A percentile compares a stretch with the other conserved stretches of the same genome.
phyloP scores from a whole-genome alignment of 2,888 invertebrate genomes.

The Lasioglossum figueresi region DNA sequence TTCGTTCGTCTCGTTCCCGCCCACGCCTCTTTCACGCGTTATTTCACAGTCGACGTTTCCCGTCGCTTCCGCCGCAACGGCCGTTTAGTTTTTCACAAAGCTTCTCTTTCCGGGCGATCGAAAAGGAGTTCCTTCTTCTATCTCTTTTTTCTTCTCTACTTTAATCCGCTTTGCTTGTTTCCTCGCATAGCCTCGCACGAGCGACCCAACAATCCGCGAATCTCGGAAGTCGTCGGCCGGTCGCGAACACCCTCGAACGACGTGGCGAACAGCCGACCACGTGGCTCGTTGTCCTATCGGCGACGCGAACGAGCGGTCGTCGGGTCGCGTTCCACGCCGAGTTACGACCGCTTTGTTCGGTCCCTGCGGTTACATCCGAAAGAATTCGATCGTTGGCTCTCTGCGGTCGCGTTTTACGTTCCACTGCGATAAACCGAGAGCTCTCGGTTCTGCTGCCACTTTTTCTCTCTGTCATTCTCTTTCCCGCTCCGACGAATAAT shows the following conservation, averaged over 20 bases:
- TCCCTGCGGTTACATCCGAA: slow-evolving; percentile 28
- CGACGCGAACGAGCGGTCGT: slow-evolving; percentile 43
- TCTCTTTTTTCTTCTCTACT: neutral
- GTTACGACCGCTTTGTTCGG: slow-evolving; percentile 56
- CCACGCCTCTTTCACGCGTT: neutral
- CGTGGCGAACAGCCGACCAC: slow-evolving; percentile 46
- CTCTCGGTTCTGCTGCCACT: neutral
- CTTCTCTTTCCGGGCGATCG: neutral
- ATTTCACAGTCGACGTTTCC: slow-evolving; percentile 3
- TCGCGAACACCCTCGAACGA: slow-evolving; percentile 20
- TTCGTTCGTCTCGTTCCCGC: slow-evolving; percentile 9
- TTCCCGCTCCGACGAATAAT: neutral
- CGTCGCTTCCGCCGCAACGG: neutral
- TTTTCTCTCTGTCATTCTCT: neutral
- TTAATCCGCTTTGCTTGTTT: neutral
- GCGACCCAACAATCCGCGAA: neutral
- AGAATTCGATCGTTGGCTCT: slow-evolving; percentile 46
- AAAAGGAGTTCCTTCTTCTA: neutral
- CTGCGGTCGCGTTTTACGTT: slow-evolving; percentile 33
- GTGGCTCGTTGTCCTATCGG: slow-evolving; percentile 53
- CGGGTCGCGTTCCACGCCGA: slow-evolving; percentile 48
- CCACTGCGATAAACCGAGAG: slow-evolving; percentile 11
- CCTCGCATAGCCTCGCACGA: neutral
- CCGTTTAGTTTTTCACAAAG: slow-evolving; percentile 7
- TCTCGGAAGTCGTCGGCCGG: slow-evolving; percentile 14